These are phyloP conservation scores for Xenopus petersii DNA, from an alignment of 2,797 vertebrate species.

Conservation along the genomic window DNA sequence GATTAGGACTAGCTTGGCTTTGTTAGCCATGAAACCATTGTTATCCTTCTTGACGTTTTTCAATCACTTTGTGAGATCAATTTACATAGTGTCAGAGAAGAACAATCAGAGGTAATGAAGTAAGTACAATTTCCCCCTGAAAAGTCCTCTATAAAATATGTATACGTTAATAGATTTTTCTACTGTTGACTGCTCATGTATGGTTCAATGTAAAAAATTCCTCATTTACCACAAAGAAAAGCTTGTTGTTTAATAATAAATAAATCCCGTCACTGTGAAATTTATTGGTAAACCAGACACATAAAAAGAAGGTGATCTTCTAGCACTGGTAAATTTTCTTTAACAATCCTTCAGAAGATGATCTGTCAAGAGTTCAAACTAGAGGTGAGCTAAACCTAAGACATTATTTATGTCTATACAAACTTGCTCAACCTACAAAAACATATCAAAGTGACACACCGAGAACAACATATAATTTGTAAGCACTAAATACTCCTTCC, in stretches of 20 bases:
- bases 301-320: constrained; percentile 6
- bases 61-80: constrained; percentile 19
- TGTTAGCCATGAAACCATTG: background rate
- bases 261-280: background rate
- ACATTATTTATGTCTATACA: background rate
- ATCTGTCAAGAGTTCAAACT: background rate
- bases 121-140: constrained; percentile 35
- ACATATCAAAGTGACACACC: background rate
- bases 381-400: background rate
- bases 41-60: constrained; percentile 5
- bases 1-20: constrained; percentile 28
- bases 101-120: constrained; percentile 3
- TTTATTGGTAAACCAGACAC: constrained; percentile 16
- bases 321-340: background rate
- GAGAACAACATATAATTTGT: too few relatives aligned
- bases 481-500: too few relatives aligned
- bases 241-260: constrained; percentile 17
- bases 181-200: constrained; percentile 17
- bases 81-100: constrained; percentile 33
- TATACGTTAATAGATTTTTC: constrained; percentile 29
- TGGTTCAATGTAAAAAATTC: constrained; percentile 19
- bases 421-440: background rate
- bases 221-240: background rate
- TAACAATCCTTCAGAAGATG: background rate
- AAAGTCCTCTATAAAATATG: constrained; percentile 15